A percentile compares a stretch with the other conserved stretches of the same genome.
Conservation (phyloP, 1,140 invertebrate species). For the Andrena cerasifolii region DNA sequence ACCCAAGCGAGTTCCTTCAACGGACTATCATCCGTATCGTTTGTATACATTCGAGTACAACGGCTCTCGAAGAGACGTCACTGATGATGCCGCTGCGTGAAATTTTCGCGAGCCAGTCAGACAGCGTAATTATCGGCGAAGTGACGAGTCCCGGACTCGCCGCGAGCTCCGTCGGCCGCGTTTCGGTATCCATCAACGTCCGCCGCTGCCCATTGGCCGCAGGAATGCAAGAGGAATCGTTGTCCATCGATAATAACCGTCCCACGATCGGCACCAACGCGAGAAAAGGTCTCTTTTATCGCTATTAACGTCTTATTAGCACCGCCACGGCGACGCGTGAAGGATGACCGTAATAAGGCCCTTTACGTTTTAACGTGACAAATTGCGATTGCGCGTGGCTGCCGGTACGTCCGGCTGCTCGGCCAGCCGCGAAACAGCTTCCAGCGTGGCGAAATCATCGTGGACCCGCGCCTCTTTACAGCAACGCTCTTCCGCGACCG, state of each 20-base stretch:
- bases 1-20: too few relatives aligned
- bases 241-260: slow-evolving; percentile 66
- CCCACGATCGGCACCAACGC: slow-evolving; percentile 59
- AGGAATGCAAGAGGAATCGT: slow-evolving; percentile 64
- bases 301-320: slow-evolving; percentile 73
- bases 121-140: slow-evolving; percentile 50
- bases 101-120: slow-evolving; percentile 41
- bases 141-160: slow-evolving; percentile 46
- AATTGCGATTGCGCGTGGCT: slow-evolving; percentile 65
- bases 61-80: too few relatives aligned
- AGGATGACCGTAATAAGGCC: slow-evolving; percentile 64
- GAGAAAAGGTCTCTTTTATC: slow-evolving; percentile 68
- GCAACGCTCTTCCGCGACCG: slow-evolving; percentile 47
- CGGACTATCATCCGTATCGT: too few relatives aligned
- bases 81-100: too few relatives aligned
- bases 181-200: slow-evolving; percentile 65
- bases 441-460: slow-evolving; percentile 45
- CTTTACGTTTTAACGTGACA: slow-evolving; percentile 67
- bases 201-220: slow-evolving; percentile 37
- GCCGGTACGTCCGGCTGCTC: slow-evolving; percentile 22
- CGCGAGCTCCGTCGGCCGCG: slow-evolving; percentile 38
- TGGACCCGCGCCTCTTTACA: slow-evolving; percentile 25
- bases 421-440: slow-evolving; percentile 35
- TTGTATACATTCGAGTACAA: too few relatives aligned
- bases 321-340: slow-evolving; percentile 57